Conservation (phyloP, 2,888 invertebrate genomes). For the Lysandra coridon region DNA sequence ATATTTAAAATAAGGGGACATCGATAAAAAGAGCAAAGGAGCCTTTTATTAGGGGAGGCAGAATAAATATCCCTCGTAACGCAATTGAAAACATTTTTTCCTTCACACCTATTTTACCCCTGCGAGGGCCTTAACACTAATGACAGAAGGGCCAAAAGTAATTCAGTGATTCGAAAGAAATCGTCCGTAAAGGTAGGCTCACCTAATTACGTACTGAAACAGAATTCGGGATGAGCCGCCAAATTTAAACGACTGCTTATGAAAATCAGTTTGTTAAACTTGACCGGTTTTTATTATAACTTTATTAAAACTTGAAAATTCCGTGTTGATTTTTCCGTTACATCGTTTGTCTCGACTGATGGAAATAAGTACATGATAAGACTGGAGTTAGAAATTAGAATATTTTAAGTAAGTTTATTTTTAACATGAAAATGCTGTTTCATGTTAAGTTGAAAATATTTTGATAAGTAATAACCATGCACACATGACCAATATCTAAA, state of each 20-base stretch:
- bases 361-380: neutral
- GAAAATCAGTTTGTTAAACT: constrained; percentile 67
- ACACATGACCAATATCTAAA: neutral
- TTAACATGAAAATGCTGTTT: neutral
- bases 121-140: neutral
- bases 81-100: constrained; percentile 80
- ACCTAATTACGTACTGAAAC: constrained; percentile 69
- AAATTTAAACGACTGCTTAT: constrained; percentile 69
- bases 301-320: constrained; percentile 12
- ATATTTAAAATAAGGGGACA: constrained; percentile 73
- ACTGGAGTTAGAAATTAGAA: neutral
- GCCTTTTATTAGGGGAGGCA: constrained; percentile 73
- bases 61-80: constrained; percentile 77
- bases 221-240: constrained; percentile 72
- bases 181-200: constrained; percentile 78
- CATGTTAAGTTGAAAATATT: no score
- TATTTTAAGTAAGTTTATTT: neutral
- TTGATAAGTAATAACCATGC: no score
- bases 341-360: neutral
- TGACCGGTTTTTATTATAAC: constrained; percentile 42
- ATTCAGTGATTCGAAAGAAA: constrained; percentile 50
- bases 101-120: neutral
- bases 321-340: neutral
- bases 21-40: constrained; percentile 66
- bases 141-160: neutral